phyloP scores from a whole-genome alignment of 2,113 vertebrate species.

The Eublepharis macularius region DNA sequence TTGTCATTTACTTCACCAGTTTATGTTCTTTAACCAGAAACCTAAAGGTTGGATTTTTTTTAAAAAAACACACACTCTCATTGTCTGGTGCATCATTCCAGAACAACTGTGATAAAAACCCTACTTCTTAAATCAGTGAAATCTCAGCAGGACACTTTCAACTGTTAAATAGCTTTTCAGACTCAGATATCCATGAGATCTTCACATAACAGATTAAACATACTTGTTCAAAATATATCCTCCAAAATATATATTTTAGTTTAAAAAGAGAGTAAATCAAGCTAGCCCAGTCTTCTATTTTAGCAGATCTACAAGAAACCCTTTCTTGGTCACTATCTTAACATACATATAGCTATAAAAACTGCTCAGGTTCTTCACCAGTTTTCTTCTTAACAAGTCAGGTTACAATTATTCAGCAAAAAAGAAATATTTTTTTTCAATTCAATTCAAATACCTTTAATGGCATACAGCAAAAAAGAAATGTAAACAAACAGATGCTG shows the following conservation, averaged over 20 bases:
- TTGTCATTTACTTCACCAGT: neutral
- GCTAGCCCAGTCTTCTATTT: conserved; percentile 3
- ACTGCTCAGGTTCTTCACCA: neutral
- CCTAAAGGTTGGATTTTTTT: conserved; percentile 33
- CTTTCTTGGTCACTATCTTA: neutral
- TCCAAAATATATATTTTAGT: neutral
- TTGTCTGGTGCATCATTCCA: conserved; percentile 57
- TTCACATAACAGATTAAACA: conserved; percentile 51
- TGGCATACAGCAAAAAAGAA: no score
- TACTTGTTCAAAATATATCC: conserved; percentile 43
- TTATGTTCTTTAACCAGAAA: conserved; percentile 35
- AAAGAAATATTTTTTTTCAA: no score
- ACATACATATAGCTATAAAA: neutral
- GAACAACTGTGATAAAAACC: conserved; percentile 54
- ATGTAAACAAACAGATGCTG: neutral
- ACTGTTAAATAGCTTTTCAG: conserved; percentile 57
- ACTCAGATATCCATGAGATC: conserved; percentile 40
- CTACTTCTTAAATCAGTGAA: conserved; percentile 41
- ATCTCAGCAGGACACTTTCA: conserved; percentile 43
- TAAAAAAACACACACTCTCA: conserved; percentile 52
- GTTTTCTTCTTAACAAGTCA: neutral
- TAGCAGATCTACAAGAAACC: neutral
- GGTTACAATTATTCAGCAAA: conserved; percentile 20
- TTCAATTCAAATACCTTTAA: no score
- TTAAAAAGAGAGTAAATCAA: neutral